Base-by-base conservation (phyloP, 2,888 invertebrate species). In the Polydrusus cervinus region DNA sequence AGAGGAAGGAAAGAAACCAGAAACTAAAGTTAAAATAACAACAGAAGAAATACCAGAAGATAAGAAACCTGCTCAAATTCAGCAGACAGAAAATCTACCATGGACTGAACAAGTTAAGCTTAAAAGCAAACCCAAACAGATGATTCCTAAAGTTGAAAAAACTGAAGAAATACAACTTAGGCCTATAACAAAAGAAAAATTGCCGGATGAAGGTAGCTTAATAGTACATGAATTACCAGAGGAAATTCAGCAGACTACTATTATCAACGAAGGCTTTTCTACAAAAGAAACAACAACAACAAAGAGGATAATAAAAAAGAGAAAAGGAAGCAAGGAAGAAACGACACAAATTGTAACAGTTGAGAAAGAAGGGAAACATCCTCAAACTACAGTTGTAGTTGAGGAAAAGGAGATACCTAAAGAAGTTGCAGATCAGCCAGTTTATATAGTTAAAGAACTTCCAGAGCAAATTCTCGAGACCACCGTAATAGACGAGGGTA, bases 151-250 rank as follows among this genome's bases (percentile, higher is more conserved):
- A 0, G 49, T 13, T 25, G 74, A 72, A 20, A 47, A 43, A 34
- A 55, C n/a, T 14, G 66, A 72, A 45, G 38, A 57, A 20, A 18
- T 72, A 60, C 25, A 51, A 30, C 53, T 72, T 14, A 66, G 66
- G 61, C 67, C 72, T 13, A 49, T 72, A n/a, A 40, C 47, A 20
- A 43, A 60, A 38, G 60, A 57, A 16, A 55, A 83, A 3, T 64
- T 80, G 10, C 79, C 82, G 16, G 30, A 82, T 78, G 79, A 81
- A 78, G 11, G 30, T 0, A 30, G 16, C 20, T 1, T 49, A 10
- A 62, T 53, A 71, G 82, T 87, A 82, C 77, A 79, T 9, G 87
- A 86, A 82, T 83, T 86, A 40, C 81, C 83, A 78, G 86, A 87
- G 3, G 86, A 87, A 83, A 83, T 82, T 6, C 86, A 78, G n/a